phyloP scores from a whole-genome alignment of 2,113 vertebrate genomes.

The Cebus imitator region DNA sequence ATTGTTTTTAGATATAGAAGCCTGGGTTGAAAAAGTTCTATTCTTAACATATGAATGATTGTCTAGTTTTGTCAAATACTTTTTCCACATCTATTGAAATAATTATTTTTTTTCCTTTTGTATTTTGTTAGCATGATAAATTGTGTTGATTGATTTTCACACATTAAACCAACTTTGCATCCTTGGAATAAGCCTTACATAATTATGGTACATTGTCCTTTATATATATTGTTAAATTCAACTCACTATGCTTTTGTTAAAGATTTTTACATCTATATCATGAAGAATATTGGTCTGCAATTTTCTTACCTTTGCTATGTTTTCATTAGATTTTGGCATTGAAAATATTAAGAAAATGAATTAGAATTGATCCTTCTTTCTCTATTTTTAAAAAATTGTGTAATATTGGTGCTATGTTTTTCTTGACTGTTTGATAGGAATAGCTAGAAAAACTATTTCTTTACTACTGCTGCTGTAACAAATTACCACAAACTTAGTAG shows the following conservation, averaged over 20 bases:
- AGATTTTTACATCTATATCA: neutral
- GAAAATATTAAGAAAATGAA: neutral
- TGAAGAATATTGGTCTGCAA: neutral
- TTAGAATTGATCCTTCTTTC: neutral
- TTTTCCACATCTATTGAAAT: neutral
- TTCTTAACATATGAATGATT: neutral
- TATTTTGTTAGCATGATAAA: neutral
- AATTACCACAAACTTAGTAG: neutral
- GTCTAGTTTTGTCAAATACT: neutral
- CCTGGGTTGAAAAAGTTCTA: neutral
- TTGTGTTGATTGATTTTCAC: neutral
- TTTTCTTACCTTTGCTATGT: neutral
- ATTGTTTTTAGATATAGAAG: neutral
- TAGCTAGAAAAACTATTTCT: neutral
- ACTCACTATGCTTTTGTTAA: neutral
- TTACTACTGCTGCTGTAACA: neutral
- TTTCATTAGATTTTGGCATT: neutral
- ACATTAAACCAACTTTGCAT: neutral
- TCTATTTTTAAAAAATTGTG: neutral
- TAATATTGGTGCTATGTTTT: neutral
- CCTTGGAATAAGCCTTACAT: neutral
- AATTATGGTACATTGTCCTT: neutral
- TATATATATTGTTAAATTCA: neutral
- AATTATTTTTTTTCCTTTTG: neutral
- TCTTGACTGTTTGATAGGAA: neutral